phyloP scores from a whole-genome alignment of 2,888 invertebrate species.

The Tetragonisca angustula region DNA sequence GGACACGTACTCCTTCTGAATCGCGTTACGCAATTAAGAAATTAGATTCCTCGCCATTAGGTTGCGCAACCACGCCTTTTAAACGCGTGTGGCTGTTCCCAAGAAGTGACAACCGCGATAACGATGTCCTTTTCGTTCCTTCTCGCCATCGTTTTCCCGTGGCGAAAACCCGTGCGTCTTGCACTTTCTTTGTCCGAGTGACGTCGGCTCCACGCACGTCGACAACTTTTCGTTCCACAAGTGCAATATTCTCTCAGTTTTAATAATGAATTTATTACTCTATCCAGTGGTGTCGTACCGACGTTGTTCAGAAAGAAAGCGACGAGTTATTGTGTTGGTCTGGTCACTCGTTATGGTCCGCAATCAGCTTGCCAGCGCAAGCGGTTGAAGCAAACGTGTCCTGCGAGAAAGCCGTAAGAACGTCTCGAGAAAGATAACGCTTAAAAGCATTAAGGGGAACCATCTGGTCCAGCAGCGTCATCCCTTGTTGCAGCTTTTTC shows the following conservation, averaged over 20 bases:
- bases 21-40: conserved; percentile 64
- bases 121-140: conserved; percentile 29
- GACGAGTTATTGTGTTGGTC: too few relatives aligned
- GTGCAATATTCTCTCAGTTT: too few relatives aligned
- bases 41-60: conserved; percentile 67
- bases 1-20: conserved; percentile 30
- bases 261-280: too few relatives aligned
- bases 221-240: too few relatives aligned
- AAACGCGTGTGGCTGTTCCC: conserved; percentile 39
- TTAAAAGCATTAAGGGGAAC: conserved; percentile 31
- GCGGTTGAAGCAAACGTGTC: neutral
- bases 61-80: conserved; percentile 61
- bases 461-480: conserved; percentile 54
- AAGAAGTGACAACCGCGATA: conserved; percentile 40
- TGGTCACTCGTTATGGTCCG: too few relatives aligned
- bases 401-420: neutral
- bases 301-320: too few relatives aligned
- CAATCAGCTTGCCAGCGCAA: too few relatives aligned
- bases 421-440: conserved; percentile 39
- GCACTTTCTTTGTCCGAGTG: neutral
- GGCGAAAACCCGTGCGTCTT: neutral
- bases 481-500: conserved; percentile 13
- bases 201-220: too few relatives aligned
- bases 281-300: too few relatives aligned
- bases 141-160: conserved; percentile 16